Evolutionary conservation across 2,888 invertebrate species (phyloP), one percentile per base, ranked within the genome.

Genomic region (Gymnocheta viridis): DNA sequence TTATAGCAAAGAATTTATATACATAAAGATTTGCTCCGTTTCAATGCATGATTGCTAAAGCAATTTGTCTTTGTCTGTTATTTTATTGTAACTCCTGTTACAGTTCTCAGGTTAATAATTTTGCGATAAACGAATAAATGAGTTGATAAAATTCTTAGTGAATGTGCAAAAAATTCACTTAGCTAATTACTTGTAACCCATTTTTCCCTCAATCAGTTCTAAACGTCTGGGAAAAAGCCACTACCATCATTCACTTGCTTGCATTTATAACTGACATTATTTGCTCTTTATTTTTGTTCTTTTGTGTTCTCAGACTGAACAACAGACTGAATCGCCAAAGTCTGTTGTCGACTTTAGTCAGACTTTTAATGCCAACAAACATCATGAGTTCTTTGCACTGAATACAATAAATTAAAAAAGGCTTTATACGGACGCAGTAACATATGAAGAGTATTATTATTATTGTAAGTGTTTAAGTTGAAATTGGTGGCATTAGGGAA

Each of bases 141-240:
- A 54, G 29, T 64, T 7, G 62, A 70, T 22, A 51, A 49, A 47
- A 17, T 17, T 14, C 14, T 35, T 14, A 38, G 29, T 49, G 38
- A 69, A 49, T 64, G 32, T n/a, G 10, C 12, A 35, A 66, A 47
- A 27, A 73, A 69, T 73, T 67, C 82, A 84, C 84, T 84, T 81
- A 77, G 67, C 24, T 82, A 76, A 81, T 81, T 78, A 81, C 41
- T 69, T 84, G 56, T 84, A 81, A 84, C 84, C 84, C 49, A 84
- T 77, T 78, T 80, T 70, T 66, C 51, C 41, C 47, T 38, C 10
- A 32, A 27, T 64, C n/a, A 19, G 12, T 72, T 58, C 9, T 7
- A 38, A 77, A 69, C 7, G 67, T 58, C 67, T 78, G 82, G 60
- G 77, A 84, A 74, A 54, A 29, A 51, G 66, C 0, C 35, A 44